A percentile compares a stretch with the other conserved stretches of the same genome.
These are phyloP conservation scores for Centroberyx gerrardi DNA, from an alignment of 2,797 vertebrate genomes.

Conservation along the genomic window DNA sequence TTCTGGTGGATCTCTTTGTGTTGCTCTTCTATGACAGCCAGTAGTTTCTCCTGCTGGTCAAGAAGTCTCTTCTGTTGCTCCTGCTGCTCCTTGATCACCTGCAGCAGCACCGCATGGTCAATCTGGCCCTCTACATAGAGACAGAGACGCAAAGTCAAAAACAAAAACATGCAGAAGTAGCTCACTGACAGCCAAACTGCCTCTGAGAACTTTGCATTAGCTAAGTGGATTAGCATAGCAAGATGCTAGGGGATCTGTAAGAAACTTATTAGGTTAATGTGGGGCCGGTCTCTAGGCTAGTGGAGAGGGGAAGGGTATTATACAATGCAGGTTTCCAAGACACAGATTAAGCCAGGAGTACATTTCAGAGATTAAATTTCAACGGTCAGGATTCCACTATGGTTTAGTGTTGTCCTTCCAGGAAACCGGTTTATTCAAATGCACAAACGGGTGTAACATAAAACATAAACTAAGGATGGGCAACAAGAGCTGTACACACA, in stretches of 20 bases:
- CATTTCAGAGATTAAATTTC: neutral
- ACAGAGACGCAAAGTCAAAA: constrained; percentile 33
- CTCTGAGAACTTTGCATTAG: neutral
- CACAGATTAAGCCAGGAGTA: neutral
- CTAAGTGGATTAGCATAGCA: neutral
- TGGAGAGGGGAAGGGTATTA: constrained; percentile 19
- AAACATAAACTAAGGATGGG: constrained; percentile 20
- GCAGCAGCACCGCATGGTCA: constrained; percentile 92
- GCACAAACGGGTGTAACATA: constrained; percentile 12
- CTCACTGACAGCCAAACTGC: neutral
- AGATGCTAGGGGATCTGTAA: constrained; percentile 1
- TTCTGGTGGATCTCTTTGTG: constrained; percentile 98
- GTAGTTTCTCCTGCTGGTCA: constrained; percentile 96
- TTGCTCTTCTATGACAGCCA: constrained; percentile 96
- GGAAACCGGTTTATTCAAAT: constrained; percentile 2
- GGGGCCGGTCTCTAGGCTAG: constrained; percentile 21
- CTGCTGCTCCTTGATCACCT: constrained; percentile 97
- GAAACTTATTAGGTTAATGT: constrained; percentile 28
- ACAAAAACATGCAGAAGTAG: neutral
- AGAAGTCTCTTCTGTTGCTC: constrained; percentile 96
- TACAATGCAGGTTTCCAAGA: constrained; percentile 6
- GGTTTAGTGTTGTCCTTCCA: neutral
- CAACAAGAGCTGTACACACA: constrained; percentile 19
- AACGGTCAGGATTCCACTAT: neutral
- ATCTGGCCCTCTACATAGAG: constrained; percentile 88